These are phyloP conservation scores for Thamnophis elegans DNA, from an alignment of 2,797 vertebrate species.

Conservation along the genomic window DNA sequence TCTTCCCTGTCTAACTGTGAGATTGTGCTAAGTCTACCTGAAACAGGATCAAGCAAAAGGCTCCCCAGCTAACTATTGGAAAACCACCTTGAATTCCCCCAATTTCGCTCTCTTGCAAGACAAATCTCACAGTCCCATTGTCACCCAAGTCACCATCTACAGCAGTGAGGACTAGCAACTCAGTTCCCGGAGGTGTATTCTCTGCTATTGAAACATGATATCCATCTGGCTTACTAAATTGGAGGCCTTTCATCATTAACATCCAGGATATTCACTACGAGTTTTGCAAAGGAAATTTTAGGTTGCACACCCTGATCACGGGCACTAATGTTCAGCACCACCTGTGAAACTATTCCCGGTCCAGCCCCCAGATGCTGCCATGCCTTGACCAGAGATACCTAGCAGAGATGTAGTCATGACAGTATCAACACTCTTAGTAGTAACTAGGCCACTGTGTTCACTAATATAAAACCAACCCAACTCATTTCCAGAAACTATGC, in stretches of 20 bases:
- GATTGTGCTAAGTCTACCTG: constrained; percentile 82
- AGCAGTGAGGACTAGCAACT: constrained; percentile 83
- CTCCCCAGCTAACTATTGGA: constrained; percentile 61
- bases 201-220: constrained; percentile 85
- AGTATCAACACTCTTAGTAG: constrained; percentile 54
- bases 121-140: constrained; percentile 91
- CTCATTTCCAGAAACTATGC: constrained; percentile 92
- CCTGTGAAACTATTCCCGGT: constrained; percentile 88
- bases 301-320: constrained; percentile 96
- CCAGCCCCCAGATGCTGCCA: constrained; percentile 68
- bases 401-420: constrained; percentile 63
- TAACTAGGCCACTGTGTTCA: constrained; percentile 94
- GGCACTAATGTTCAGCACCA: constrained; percentile 94
- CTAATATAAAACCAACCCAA: constrained; percentile 96
- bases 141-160: constrained; percentile 88
- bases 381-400: constrained; percentile 30
- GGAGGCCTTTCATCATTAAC: constrained; percentile 92
- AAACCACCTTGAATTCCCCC: neutral
- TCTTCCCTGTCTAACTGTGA: constrained; percentile 88
- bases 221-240: constrained; percentile 78
- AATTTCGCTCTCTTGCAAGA: constrained; percentile 78
- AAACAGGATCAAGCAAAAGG: constrained; percentile 85
- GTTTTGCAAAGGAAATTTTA: constrained; percentile 88
- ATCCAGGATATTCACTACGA: constrained; percentile 89
- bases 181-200: constrained; percentile 83